Percentiles rank a stretch among this genome's conserved stretches.
Evolutionary conservation across 2,888 invertebrate species (phyloP).

Genomic region (Sepioteuthis lessoniana): DNA sequence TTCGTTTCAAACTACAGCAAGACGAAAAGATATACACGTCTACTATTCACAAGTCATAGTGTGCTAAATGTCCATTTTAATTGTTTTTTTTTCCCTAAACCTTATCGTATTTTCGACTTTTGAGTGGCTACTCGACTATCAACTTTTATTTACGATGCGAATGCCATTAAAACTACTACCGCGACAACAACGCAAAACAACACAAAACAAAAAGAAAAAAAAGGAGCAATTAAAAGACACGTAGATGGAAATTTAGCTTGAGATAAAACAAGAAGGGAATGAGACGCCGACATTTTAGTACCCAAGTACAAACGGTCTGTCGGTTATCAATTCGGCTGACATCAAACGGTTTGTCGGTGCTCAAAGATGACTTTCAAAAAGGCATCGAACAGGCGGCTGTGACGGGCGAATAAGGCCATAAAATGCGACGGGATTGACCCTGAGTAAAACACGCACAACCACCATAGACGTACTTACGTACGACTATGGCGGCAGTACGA

Average conservation of each 20-base stretch:
- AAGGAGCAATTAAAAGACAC: not conserved
- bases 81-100: not conserved
- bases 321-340: not conserved
- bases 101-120: not conserved
- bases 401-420: not conserved
- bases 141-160: not conserved
- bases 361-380: not conserved
- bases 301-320: not conserved
- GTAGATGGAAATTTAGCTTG: not conserved
- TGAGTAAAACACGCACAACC: not conserved
- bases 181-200: not conserved
- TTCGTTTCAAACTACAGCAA: not conserved
- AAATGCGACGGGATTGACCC: not conserved
- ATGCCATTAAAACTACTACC: not conserved
- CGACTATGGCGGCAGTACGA: no score
- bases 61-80: not conserved
- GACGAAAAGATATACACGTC: not conserved
- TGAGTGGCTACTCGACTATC: not conserved
- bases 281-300: not conserved
- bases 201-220: not conserved
- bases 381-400: not conserved
- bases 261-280: not conserved
- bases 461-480: no score
- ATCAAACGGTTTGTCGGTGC: not conserved
- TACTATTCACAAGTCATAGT: not conserved